These are phyloP conservation scores for Lepisosteus oculatus DNA, from an alignment of 2,113 vertebrate genomes.

Conservation along the genomic window DNA sequence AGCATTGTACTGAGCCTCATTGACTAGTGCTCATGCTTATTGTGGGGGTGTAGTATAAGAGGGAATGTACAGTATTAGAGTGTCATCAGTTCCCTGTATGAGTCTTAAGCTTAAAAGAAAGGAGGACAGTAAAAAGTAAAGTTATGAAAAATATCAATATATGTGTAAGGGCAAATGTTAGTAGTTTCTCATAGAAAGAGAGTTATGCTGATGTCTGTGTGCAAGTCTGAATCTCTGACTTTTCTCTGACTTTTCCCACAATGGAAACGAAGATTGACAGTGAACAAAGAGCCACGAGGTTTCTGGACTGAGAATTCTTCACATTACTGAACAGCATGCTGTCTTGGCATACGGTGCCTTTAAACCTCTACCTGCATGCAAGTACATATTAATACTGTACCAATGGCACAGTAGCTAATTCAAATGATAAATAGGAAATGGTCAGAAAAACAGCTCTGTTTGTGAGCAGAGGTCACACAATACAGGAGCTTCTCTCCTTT, in stretches of 20 bases:
- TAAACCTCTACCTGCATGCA: conserved; percentile 51
- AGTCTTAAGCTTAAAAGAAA: background rate
- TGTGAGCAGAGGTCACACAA: conserved; percentile 35
- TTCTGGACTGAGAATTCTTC: no score
- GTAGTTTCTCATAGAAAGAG: no score
- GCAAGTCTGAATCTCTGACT: no score
- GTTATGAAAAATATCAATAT: no score
- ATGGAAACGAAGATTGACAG: no score
- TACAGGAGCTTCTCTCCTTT: conserved; percentile 26
- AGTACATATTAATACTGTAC: conserved; percentile 43
- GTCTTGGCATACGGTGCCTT: background rate
- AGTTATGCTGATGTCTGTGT: no score
- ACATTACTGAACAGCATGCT: no score
- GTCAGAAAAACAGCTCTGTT: conserved; percentile 43
- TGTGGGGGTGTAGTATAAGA: background rate
- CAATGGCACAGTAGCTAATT: conserved; percentile 47
- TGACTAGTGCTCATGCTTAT: background rate
- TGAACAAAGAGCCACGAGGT: no score
- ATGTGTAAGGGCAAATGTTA: no score
- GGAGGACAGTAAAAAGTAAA: background rate
- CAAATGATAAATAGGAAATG: conserved; percentile 31
- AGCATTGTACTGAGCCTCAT: background rate
- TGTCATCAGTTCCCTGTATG: background rate
- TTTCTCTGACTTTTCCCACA: no score
- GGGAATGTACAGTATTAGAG: background rate